Percentiles rank a stretch among this genome's conserved stretches.
Conservation (phyloP, 2,113 vertebrate species). For the Callipepla squamata region DNA sequence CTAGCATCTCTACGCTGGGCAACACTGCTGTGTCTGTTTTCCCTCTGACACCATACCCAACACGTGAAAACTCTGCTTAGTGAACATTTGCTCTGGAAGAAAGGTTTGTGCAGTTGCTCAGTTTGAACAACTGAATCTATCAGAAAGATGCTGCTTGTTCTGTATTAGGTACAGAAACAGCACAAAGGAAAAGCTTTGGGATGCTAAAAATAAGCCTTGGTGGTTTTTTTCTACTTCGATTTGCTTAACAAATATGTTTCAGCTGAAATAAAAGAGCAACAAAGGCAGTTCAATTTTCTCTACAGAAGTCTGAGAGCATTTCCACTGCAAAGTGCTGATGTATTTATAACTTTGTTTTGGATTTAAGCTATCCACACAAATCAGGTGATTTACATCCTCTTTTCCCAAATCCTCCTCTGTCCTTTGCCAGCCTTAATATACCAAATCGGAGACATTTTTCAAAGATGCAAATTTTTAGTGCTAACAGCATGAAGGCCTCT, state of each 20-base stretch:
- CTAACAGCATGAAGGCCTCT: background rate
- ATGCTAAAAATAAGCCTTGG: background rate
- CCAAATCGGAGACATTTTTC: background rate
- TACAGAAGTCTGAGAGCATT: background rate
- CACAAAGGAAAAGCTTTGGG: background rate
- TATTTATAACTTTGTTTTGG: background rate
- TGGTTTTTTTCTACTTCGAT: background rate
- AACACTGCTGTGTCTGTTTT: background rate
- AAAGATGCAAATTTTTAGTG: background rate
- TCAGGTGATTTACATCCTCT: background rate
- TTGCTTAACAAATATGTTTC: constrained; percentile 17
- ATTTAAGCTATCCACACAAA: background rate
- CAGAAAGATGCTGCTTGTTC: background rate
- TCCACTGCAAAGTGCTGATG: background rate
- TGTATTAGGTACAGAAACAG: background rate
- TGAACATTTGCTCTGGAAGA: background rate
- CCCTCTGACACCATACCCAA: background rate
- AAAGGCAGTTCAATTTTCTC: background rate
- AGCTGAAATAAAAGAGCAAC: constrained; percentile 24
- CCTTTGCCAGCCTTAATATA: background rate
- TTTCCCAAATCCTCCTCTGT: background rate
- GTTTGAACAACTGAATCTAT: background rate
- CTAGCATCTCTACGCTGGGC: background rate
- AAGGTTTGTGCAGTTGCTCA: background rate
- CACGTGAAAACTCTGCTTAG: background rate